A percentile compares a stretch with the other conserved stretches of the same genome.
phyloP scores from a whole-genome alignment of 2,888 invertebrate species.

The Atherix ibis region DNA sequence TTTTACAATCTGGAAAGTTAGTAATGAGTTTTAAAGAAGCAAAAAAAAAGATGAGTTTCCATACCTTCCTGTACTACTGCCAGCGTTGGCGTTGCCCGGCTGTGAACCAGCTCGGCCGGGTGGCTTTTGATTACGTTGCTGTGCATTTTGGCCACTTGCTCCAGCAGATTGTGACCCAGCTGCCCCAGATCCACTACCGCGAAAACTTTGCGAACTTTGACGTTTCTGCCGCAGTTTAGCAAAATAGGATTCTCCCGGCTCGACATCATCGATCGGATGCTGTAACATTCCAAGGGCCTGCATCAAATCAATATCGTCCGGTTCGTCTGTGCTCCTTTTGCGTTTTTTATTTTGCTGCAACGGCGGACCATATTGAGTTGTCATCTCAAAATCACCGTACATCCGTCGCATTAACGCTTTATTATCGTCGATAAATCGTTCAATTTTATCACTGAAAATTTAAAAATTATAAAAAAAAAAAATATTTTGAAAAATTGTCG shows the following conservation, averaged over 20 bases:
- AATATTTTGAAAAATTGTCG: no score
- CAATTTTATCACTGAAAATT: slow-evolving; percentile 67
- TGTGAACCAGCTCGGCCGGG: slow-evolving; percentile 3
- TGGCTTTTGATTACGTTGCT: slow-evolving; percentile 7
- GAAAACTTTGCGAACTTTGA: slow-evolving; percentile 31
- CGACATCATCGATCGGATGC: slow-evolving; percentile 16
- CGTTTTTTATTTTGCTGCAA: slow-evolving; percentile 28
- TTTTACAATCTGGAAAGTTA: neutral
- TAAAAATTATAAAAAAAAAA: slow-evolving; percentile 2
- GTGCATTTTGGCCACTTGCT: slow-evolving; percentile 40
- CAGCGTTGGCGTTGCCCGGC: slow-evolving; percentile 7
- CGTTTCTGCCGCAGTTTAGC: slow-evolving; percentile 38
- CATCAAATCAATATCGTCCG: slow-evolving; percentile 28
- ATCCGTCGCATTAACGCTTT: slow-evolving; percentile 84
- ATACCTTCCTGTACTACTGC: slow-evolving; percentile 20
- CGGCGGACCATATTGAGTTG: slow-evolving; percentile 37
- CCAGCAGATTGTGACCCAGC: no score
- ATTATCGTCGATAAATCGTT: slow-evolving; percentile 84
- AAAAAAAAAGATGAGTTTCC: neutral
- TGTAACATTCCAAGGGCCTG: neutral
- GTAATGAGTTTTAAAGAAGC: neutral
- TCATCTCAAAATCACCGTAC: slow-evolving; percentile 78
- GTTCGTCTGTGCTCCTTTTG: slow-evolving; percentile 30
- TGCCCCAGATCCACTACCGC: slow-evolving; percentile 32
- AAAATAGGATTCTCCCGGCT: slow-evolving; percentile 37